phyloP scores from a whole-genome alignment of 2,113 vertebrate genomes.

The Periophthalmus modestus region DNA sequence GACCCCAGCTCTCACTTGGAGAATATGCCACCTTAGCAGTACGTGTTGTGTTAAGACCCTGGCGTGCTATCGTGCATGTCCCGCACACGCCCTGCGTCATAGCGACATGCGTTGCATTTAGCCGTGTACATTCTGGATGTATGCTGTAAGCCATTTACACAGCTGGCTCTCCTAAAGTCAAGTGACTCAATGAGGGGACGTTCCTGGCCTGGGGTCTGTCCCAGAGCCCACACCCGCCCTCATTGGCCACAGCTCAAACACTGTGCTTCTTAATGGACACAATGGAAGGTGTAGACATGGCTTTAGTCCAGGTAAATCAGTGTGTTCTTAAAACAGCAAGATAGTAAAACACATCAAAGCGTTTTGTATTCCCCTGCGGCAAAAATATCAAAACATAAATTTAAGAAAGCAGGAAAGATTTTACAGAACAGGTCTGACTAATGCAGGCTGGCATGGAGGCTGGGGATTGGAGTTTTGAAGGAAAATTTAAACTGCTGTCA shows the following conservation, averaged over 20 bases:
- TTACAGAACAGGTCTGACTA: slow-evolving; percentile 48
- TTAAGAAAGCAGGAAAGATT: slow-evolving; percentile 26
- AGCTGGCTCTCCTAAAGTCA: slow-evolving; percentile 72
- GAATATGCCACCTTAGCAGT: slow-evolving; percentile 19
- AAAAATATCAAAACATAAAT: slow-evolving; percentile 38
- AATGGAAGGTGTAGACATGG: not conserved
- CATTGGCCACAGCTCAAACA: slow-evolving; percentile 24
- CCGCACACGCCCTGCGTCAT: slow-evolving; percentile 54
- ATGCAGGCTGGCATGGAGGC: slow-evolving; percentile 46
- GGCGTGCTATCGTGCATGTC: slow-evolving; percentile 35
- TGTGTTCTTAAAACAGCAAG: not conserved
- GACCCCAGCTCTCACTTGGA: not conserved
- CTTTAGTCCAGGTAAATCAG: not conserved
- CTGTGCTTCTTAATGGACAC: slow-evolving; percentile 24
- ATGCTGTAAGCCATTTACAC: slow-evolving; percentile 79
- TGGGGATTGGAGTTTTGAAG: slow-evolving; percentile 41
- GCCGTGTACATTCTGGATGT: slow-evolving; percentile 66
- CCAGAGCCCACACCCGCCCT: slow-evolving; percentile 63
- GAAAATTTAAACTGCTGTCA: slow-evolving; percentile 55
- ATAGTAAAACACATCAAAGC: not conserved
- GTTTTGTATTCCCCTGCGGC: not conserved
- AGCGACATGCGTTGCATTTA: slow-evolving; percentile 56
- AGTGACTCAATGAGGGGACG: slow-evolving; percentile 72
- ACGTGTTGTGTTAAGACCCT: slow-evolving; percentile 24
- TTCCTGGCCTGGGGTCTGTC: slow-evolving; percentile 70